Base-by-base conservation (phyloP, 1,140 invertebrate genomes). In the Papilio helenus region DNA sequence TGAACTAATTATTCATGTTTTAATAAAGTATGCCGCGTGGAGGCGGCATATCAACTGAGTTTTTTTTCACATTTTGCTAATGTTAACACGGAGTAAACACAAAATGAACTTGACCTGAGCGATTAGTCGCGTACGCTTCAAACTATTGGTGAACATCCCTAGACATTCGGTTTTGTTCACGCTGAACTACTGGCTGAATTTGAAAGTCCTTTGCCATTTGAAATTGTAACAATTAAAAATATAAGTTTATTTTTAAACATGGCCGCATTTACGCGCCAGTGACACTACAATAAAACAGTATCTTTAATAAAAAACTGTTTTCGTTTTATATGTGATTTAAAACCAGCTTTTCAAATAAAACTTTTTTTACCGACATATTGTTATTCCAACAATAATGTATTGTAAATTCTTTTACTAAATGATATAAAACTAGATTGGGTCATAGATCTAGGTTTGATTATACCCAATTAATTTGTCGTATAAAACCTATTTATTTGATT, bases 41-140 rank as follows among this genome's bases (percentile, higher is more conserved):
- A 71, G 80, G 85, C 86, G 84, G 79, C 84, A 85, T 84, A 81
- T 80, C 79, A 76, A 92, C 90, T 92, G 90, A 88, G 77, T 86
- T 89, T 90, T 92, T 89, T 91, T 91, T 89, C 79, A 89, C 87
- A 91, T 90, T 93, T 93, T 85, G 91, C 91, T 91, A 92, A 92
- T 89, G 84, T 86, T 81, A 77, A 83, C 76, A 65, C 76, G 78
- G 68, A 84, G 85, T 87, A 90, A 92, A 90, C 88, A 89, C 73
- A 78, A 79, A 81, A 10, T 92, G 91, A 93, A 92, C 92, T 94
- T 94, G 92, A 94, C 91, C 92, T 82, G 81, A 84, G 78, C 87
- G 90, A 93, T 92, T 93, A 92, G 87, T 85, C 44, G 76, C 39
- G 42, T 46, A 42, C 72, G 77, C 55, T 80, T 72, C 61, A 80